Evolutionary conservation across 2,113 vertebrate genomes (phyloP).

Genomic region (Brevimyrus niger): DNA sequence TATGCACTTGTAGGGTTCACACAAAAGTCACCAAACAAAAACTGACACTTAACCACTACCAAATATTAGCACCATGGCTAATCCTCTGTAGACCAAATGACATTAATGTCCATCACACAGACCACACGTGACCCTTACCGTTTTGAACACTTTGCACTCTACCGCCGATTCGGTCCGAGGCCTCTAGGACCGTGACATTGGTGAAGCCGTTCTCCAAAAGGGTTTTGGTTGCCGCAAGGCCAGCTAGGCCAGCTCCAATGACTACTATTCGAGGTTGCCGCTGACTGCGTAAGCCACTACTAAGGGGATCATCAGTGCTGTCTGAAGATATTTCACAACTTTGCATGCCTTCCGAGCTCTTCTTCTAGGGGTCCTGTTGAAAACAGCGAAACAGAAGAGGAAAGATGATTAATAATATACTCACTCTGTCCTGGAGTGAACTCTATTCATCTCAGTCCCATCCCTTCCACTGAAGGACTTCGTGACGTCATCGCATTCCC

Average conservation of each 20-base stretch:
- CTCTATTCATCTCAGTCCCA: not conserved
- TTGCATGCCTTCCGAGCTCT: constrained; percentile 98
- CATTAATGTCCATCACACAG: not conserved
- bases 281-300: constrained; percentile 80
- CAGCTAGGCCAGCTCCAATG: constrained; percentile 91
- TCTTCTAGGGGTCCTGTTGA: constrained; percentile 74
- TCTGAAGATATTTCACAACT: constrained; percentile 99
- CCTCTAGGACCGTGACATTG: constrained; percentile 92
- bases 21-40: not conserved
- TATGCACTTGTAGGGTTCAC: not conserved
- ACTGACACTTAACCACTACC: not conserved
- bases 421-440: not conserved
- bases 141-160: constrained; percentile 87
- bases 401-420: not conserved
- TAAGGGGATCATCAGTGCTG: constrained; percentile 99
- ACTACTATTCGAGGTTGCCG: constrained; percentile 97
- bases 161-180: constrained; percentile 84
- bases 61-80: not conserved
- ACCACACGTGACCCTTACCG: constrained; percentile 59
- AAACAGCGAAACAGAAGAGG: not conserved
- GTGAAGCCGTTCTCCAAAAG: constrained; percentile 90
- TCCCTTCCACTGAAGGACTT: not conserved
- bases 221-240: constrained; percentile 81
- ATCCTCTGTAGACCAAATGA: not conserved
- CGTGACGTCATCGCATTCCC: not conserved